Evolutionary conservation across 2,113 vertebrate species (phyloP), one percentile per base, ranked within the genome.

Genomic region (Heloderma charlesbogerti): DNA sequence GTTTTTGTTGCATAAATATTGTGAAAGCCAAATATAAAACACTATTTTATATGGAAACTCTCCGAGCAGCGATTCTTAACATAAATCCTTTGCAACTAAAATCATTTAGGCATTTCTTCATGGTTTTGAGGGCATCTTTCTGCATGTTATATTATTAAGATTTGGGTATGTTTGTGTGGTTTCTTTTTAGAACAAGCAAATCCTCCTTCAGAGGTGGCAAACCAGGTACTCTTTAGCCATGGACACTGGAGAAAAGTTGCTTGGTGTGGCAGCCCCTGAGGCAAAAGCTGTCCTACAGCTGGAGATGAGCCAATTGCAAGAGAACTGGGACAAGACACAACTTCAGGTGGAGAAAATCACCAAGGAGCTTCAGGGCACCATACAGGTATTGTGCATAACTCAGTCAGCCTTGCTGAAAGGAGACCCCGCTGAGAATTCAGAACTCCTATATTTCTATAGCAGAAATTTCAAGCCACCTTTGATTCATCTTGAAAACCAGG

Each of bases 141-240:
- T 67, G 3, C 31, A n/a, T 48, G 34, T 69, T 54, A 37, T 51
- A 29, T 79, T 22, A 54, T 54, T 22, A 34, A 51, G 37, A 51
- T 75, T 60, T 15, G 8, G 45, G 0, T 20, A 25, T 88, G 10
- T 90, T 90, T 57, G 4, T 34, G 27, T 90, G 72, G 43, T 74
- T 72, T 67, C 15, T 91, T 90, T 85, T 6, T 92, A 99, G 99
- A 97, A 96, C 86, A 98, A 97, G 13, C 97, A 98, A 78, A 95
- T 97, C 91, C 89, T 97, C 90, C 97, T 99, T 91, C 97, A 98
- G 94, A 98, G 98, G 84, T 95, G 97, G 90, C 96, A 98, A 88
- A 95, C 97, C 86, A 96, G 95, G 22, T 98, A 98, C 87, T 85
- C 96, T 16, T 91, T 98, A 92, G 96, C 97, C 4, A 92, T 99